phyloP scores from a whole-genome alignment of 2,888 invertebrate genomes.

The Phaedon cochleariae region DNA sequence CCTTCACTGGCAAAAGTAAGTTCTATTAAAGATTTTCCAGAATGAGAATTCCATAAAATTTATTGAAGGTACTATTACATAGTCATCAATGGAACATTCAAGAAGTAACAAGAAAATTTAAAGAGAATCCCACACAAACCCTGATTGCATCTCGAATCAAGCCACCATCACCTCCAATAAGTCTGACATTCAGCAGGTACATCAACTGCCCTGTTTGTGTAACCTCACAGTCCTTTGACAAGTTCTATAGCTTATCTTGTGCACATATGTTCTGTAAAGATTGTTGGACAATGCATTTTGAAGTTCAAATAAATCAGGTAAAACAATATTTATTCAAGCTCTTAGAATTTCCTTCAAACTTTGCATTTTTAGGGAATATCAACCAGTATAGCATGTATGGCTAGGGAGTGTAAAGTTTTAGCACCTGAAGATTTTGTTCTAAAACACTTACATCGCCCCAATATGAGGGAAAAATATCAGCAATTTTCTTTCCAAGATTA shows the following conservation, averaged over 20 bases:
- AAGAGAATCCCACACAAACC: constrained; percentile 74
- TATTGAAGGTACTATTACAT: constrained; percentile 78
- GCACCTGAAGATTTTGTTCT: constrained; percentile 97
- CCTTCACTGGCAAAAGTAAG: constrained; percentile 90
- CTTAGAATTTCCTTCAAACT: neutral
- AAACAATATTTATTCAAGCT: neutral
- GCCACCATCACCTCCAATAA: constrained; percentile 61
- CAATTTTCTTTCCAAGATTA: constrained; percentile 96
- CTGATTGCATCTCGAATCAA: constrained; percentile 68
- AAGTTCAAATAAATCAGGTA: constrained; percentile 94
- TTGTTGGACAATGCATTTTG: constrained; percentile 97
- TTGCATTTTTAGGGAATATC: constrained; percentile 67
- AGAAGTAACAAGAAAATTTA: constrained; percentile 83
- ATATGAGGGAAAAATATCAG: constrained; percentile 90
- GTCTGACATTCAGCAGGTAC: constrained; percentile 54
- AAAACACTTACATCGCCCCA: constrained; percentile 82
- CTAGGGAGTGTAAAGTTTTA: constrained; percentile 89
- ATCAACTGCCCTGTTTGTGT: constrained; percentile 81
- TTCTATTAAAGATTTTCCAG: neutral
- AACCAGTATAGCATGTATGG: constrained; percentile 96
- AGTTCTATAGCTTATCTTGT: constrained; percentile 85
- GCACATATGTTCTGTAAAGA: constrained; percentile 94
- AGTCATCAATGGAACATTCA: constrained; percentile 89
- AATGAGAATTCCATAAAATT: neutral
- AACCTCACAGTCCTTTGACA: constrained; percentile 70